phyloP scores from a whole-genome alignment of 2,888 invertebrate species.

The Mantis religiosa region DNA sequence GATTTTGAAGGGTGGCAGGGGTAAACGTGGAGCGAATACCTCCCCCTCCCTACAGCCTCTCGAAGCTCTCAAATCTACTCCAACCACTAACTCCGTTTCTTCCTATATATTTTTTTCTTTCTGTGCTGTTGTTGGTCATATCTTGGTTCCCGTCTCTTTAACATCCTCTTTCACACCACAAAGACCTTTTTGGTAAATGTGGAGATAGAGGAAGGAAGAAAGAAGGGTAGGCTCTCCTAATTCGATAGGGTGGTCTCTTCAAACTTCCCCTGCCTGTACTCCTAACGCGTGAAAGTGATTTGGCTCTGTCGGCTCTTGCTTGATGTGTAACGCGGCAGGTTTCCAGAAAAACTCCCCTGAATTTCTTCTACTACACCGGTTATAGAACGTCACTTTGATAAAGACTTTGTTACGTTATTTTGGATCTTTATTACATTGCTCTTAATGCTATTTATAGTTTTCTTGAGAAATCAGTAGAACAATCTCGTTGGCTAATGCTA shows the following conservation, averaged over 20 bases:
- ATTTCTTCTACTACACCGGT: neutral
- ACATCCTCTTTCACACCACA: conserved; percentile 1
- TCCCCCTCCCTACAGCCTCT: neutral
- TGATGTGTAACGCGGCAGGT: neutral
- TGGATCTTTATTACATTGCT: too few relatives aligned
- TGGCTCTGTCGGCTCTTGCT: neutral
- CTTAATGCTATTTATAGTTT: too few relatives aligned
- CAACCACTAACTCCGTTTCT: neutral
- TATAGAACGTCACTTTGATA: neutral
- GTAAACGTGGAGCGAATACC: neutral
- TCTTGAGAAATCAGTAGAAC: too few relatives aligned
- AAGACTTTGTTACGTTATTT: too few relatives aligned
- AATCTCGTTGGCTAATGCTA: too few relatives aligned
- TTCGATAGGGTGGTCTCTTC: conserved; percentile 9
- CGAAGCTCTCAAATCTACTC: neutral
- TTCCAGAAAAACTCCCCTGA: neutral
- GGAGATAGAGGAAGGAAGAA: neutral
- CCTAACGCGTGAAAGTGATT: conserved; percentile 1
- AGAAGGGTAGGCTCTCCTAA: neutral
- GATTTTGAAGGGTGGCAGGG: neutral
- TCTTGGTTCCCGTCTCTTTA: neutral
- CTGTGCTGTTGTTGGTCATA: neutral
- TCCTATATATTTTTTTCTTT: neutral
- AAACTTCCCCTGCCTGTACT: neutral
- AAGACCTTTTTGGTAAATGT: neutral